phyloP scores from a whole-genome alignment of 2,797 vertebrate species.

The Chelmon rostratus region DNA sequence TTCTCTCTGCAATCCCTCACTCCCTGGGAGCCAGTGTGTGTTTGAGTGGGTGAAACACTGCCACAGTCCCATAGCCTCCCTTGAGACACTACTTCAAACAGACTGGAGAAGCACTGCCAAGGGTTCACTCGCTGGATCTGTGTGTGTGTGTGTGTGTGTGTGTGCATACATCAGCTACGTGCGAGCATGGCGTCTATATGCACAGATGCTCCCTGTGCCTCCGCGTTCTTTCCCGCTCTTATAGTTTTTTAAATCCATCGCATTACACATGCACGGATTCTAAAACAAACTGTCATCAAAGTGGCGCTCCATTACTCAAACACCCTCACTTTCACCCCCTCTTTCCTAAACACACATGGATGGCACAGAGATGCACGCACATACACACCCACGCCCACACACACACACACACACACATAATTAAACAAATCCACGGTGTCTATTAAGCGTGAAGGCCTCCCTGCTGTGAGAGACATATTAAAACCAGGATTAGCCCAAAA shows the following conservation, averaged over 20 bases:
- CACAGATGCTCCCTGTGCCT: conserved; percentile 42
- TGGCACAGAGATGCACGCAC: conserved; percentile 20
- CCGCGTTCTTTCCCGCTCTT: conserved; percentile 7
- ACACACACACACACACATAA: conserved; percentile 55
- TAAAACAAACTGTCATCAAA: conserved; percentile 61
- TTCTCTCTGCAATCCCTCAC: conserved; percentile 56
- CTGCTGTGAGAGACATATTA: conserved; percentile 76
- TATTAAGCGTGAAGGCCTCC: conserved; percentile 69
- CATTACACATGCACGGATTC: conserved; percentile 32
- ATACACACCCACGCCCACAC: conserved; percentile 31
- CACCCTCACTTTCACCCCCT: conserved; percentile 4
- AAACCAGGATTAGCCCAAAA: conserved; percentile 77
- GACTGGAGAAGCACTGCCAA: conserved; percentile 87
- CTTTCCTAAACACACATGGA: conserved; percentile 43
- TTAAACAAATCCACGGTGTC: conserved; percentile 76
- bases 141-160: conserved; percentile 27
- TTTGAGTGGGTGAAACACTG: conserved; percentile 77
- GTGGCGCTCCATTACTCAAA: conserved; percentile 35
- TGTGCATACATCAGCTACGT: conserved; percentile 27
- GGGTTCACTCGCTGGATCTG: conserved; percentile 74
- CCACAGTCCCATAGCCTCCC: conserved; percentile 78
- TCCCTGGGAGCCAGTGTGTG: conserved; percentile 63
- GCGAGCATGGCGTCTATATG: conserved; percentile 43
- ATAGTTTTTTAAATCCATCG: conserved; percentile 23
- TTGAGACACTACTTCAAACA: conserved; percentile 90